phyloP scores from a whole-genome alignment of 2,113 vertebrate species.

The Perognathus longimembris region DNA sequence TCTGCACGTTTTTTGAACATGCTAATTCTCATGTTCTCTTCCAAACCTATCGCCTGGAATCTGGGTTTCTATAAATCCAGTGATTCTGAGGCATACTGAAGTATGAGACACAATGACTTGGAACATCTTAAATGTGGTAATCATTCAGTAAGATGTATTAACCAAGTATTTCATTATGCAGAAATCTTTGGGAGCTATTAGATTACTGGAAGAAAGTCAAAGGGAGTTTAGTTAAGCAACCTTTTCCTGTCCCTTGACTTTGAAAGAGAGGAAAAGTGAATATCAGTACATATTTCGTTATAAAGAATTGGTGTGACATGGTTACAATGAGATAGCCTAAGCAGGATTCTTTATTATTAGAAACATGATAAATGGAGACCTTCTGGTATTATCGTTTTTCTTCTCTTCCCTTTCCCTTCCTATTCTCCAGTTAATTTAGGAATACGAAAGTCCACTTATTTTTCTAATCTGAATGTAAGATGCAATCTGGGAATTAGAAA shows the following conservation, averaged over 20 bases:
- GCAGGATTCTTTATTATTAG: neutral
- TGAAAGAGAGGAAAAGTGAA: neutral
- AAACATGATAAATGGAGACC: neutral
- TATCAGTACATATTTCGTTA: neutral
- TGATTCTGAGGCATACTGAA: neutral
- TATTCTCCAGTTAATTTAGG: constrained; percentile 1
- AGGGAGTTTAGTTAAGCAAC: constrained; percentile 11
- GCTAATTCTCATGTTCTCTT: neutral
- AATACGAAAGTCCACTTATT: neutral
- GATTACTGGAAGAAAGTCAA: constrained; percentile 47
- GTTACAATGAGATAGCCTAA: neutral
- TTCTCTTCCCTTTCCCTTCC: neutral
- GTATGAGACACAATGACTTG: neutral
- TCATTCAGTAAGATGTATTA: neutral
- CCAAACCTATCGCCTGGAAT: neutral
- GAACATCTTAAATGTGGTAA: neutral
- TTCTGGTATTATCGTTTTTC: neutral
- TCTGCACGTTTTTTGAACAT: too few relatives aligned
- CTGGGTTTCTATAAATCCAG: neutral
- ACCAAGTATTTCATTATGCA: neutral
- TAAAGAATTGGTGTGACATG: neutral
- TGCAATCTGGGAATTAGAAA: constrained; percentile 16
- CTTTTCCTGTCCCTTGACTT: neutral
- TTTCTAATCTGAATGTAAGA: constrained; percentile 57
- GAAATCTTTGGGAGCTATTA: constrained; percentile 21